Evolutionary conservation across 1,140 invertebrate species (phyloP), one percentile per base, ranked within the genome.

Genomic region (Portunus trituberculatus): DNA sequence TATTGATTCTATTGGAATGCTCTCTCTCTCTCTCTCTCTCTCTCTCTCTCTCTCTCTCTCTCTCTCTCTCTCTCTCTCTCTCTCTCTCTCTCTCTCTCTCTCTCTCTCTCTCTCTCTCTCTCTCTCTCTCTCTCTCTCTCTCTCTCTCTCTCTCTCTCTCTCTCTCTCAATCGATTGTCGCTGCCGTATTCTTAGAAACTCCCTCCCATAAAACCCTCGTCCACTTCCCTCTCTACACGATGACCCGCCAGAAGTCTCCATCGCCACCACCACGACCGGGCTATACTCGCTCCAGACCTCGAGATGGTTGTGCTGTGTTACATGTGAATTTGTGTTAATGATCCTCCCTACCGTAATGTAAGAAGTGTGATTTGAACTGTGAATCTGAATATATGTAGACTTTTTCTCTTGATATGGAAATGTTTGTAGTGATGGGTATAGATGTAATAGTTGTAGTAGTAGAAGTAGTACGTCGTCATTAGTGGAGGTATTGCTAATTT

Each of bases 41-140:
- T 76, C 59, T 76, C 59, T 76, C 59, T 76, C 59, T 76, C 59
- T 76, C 59, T 76, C 59, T 76, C 59, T 76, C 59, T 76, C 59
- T 76, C 59, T 76, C 59, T 76, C 59, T 76, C 59, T 76, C 59
- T 76, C 59, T 76, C 59, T 76, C 59, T 76, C 59, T 76, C 59
- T 76, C 67, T 76, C 67, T 76, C 67, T 76, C 67, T 76, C 67
- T 76, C 67, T 76, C 67, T 76, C 67, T 76, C 67, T 76, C 67
- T 76, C 67, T 76, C 67, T 76, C 52, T 59, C 67, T 76, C 67
- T 76, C 67, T 76, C 67, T 76, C 67, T 76, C 67, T 76, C 67
- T 76, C 67, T 76, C 67, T 76, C 67, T 76, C 67, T 76, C 67
- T 76, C 67, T 76, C 67, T n/a, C 20, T 59, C 52, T 59, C 52